Percentiles rank a stretch among this genome's conserved stretches.
Evolutionary conservation across 2,113 vertebrate genomes (phyloP).

Genomic region (Cromileptes altivelis): DNA sequence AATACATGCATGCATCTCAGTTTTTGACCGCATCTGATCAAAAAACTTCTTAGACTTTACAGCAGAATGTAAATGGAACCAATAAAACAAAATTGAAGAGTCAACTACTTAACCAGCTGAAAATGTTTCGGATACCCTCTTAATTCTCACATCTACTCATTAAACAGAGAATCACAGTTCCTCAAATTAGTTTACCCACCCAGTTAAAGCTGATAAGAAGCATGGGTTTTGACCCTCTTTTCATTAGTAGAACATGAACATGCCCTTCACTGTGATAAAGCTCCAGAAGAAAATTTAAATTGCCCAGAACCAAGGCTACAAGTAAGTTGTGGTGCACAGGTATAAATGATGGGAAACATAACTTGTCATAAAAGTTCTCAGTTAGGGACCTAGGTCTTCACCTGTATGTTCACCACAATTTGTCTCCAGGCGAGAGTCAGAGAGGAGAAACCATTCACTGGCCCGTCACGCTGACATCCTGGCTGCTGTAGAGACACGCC

Average conservation of each 20-base stretch:
- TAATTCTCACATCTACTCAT: background rate
- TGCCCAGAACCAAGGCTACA: background rate
- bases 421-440: slow-evolving; percentile 91
- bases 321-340: background rate
- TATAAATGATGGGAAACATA: background rate
- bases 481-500: slow-evolving; percentile 96
- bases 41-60: too few relatives aligned
- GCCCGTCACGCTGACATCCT: slow-evolving; percentile 98
- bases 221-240: background rate
- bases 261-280: background rate
- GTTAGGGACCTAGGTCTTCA: background rate
- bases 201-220: background rate
- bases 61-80: too few relatives aligned
- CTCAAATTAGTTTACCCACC: background rate
- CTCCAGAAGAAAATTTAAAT: background rate
- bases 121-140: background rate
- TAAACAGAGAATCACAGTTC: background rate
- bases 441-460: slow-evolving; percentile 96
- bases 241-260: background rate
- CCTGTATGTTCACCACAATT: background rate
- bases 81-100: too few relatives aligned
- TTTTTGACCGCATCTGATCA: background rate
- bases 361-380: background rate
- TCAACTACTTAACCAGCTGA: too few relatives aligned
- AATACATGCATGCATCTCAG: background rate